Base-by-base conservation (phyloP, 2,888 invertebrate genomes). In the Bhutanitis thaidina region DNA sequence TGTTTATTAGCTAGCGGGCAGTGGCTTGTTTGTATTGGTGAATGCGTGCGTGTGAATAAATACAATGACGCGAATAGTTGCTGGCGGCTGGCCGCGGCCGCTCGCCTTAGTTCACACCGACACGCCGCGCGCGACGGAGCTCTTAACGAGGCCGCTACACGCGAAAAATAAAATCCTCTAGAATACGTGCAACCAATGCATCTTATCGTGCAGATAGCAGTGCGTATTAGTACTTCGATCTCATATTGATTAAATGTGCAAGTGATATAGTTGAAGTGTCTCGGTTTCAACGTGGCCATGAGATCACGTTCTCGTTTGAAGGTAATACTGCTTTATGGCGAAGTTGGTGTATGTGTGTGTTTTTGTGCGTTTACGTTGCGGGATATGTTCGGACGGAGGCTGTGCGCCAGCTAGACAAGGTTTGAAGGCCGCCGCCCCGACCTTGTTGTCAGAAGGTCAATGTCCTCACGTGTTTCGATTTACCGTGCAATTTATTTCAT, bases 341-440 rank as follows among this genome's bases (percentile, higher is more conserved):
- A 65, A 71, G 74, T 77, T 74, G 5, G 12, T 34, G 7, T 67
- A 69, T 68, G 70, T 60, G 56, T 59, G 56, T 72, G 67, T 68
- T 71, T 72, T 66, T 74, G 71, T 74, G 75, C 64, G 71, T 69
- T 60, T 70, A 67, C 63, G 67, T 69, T 66, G 72, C 65, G 71
- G 76, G 73, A 73, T 74, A 69, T 68, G 65, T 12, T 34, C 34
- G 7, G 13, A 34, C 68, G 74, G 72, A 79, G 80, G 30, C 41
- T 41, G 29, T 41, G 30, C 41, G 30, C 41, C 40, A 76, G 76
- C 49, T 49, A 49, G 49, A 49, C 49, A 43, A 43, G 43, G 80
- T 80, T 76, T 83, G 89, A 88, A 89, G 89, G 89, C 89, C 88
- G 86, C 77, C 80, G 79, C 69, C 74, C 73, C 83, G 89, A 89